Percentiles rank a stretch among this genome's conserved stretches.
phyloP scores from a whole-genome alignment of 2,113 vertebrate genomes.

The Epinephelus lanceolatus region DNA sequence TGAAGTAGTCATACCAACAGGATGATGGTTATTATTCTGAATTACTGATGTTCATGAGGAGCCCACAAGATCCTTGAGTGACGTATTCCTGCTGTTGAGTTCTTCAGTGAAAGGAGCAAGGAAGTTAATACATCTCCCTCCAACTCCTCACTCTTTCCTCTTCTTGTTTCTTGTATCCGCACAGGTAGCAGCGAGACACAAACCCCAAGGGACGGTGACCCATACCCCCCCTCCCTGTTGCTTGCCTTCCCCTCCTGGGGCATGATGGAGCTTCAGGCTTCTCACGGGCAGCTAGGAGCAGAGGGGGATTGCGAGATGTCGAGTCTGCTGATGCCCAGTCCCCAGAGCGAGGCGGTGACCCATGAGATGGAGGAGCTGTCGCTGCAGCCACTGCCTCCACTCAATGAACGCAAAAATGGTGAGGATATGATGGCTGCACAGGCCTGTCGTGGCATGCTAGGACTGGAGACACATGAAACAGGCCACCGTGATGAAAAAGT shows the following conservation, averaged over 20 bases:
- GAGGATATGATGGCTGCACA: slow-evolving; percentile 64
- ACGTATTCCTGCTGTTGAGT: slow-evolving; percentile 19
- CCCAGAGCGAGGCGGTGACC: slow-evolving; percentile 95
- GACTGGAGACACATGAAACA: not conserved
- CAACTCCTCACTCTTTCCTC: not conserved
- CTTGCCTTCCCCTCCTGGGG: slow-evolving; percentile 54
- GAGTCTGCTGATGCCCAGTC: slow-evolving; percentile 89
- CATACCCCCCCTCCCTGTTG: not conserved
- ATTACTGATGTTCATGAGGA: slow-evolving; percentile 25
- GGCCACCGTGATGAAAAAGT: not conserved
- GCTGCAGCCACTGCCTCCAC: slow-evolving; percentile 92
- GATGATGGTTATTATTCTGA: slow-evolving; percentile 44
- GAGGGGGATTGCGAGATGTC: slow-evolving; percentile 88
- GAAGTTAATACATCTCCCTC: not conserved
- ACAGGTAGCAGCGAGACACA: slow-evolving; percentile 66
- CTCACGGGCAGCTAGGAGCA: slow-evolving; percentile 71
- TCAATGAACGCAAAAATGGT: slow-evolving; percentile 97
- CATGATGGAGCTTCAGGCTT: slow-evolving; percentile 88
- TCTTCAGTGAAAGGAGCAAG: not conserved
- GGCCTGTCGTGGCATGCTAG: not conserved
- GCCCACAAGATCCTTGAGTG: slow-evolving; percentile 26
- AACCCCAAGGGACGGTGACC: slow-evolving; percentile 45
- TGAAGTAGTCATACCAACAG: slow-evolving; percentile 63
- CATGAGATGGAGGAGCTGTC: slow-evolving; percentile 95
- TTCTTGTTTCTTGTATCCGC: slow-evolving; percentile 17